Percentiles rank a stretch among this genome's conserved stretches.
phyloP scores from a whole-genome alignment of 2,888 invertebrate genomes.

The Drosophila crucigera region DNA sequence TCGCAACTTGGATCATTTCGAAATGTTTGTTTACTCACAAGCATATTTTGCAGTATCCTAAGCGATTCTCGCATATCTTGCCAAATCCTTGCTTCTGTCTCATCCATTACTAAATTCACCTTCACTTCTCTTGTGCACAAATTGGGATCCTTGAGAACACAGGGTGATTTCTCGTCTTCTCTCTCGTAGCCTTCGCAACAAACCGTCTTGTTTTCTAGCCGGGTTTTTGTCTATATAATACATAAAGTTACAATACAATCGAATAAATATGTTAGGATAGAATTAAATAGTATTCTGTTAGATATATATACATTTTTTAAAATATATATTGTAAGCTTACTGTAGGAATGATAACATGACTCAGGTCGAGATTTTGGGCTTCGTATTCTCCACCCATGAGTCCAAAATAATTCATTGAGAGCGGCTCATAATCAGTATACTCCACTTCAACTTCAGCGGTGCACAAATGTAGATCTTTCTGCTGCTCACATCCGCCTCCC shows the following conservation, averaged over 20 bases:
- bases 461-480: constrained; percentile 14
- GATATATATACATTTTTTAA: too few species aligned
- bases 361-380: neutral
- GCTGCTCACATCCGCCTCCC: neutral
- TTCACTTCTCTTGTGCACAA: constrained; percentile 30
- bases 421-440: too few species aligned
- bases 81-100: fast-evolving
- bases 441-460: neutral
- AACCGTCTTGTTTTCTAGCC: constrained; percentile 2
- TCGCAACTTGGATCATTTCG: neutral
- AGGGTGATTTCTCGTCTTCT: constrained; percentile 2
- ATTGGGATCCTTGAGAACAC: constrained; percentile 29
- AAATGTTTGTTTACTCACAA: neutral
- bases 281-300: neutral
- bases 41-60: constrained; percentile 5
- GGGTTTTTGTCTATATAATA: neutral
- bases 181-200: constrained; percentile 45
- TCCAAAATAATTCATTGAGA: neutral
- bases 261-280: too few species aligned
- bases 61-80: constrained; percentile 15
- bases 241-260: neutral
- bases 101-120: neutral
- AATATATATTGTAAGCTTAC: neutral
- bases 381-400: fast-evolving
- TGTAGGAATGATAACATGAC: fast-evolving